Base-by-base conservation (phyloP, 2,797 vertebrate genomes). In the Spinus pinus region DNA sequence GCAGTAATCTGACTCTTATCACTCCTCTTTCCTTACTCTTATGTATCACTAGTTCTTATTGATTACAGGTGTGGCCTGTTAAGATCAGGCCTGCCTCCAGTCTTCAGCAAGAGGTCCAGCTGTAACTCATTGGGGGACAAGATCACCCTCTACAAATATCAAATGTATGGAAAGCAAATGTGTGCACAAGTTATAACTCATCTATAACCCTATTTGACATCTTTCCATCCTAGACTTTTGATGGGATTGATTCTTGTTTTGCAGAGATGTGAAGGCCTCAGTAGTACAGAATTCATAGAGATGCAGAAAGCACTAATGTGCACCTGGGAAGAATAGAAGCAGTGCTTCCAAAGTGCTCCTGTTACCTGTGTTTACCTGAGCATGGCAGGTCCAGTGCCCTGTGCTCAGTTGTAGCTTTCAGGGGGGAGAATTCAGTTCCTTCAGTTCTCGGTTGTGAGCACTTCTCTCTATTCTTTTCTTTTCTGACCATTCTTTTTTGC, bases 391-490 rank as follows among this genome's bases (percentile, higher is more conserved):
- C 22, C 73, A 22, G 6, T 33, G 61, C 39, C 42, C 51, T 31
- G 14, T 20, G 44, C 56, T 73, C 58, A 20, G 4, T 0, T 74
- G 19, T 20, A 24, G 19, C 62, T 93, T 58, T 58, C n/a, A 24
- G 51, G 33, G 31, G 2, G 13, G 47, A 62, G 58, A 81, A 61
- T 14, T 3, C 0, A 4, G 0, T 25, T 20, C 39, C 19, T 78
- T 37, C 53, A 53, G 4, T 39, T 74, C 54, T 39, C 62, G 28
- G 11, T 12, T 60, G 22, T 31, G 58, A 81, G 27, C 0, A 0
- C 9, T 60, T 20, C 49, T 71, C 41, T 51, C 17, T 2, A 22
- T 35, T 51, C 18, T 33, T 49, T 73, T 71, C 33, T 64, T 77
- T 54, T 16, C 30, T 33, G 11, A 56, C 9, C 6, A 6, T 85